Evolutionary conservation across 2,888 invertebrate species (phyloP).

Genomic region (Dicyrtomina minuta): DNA sequence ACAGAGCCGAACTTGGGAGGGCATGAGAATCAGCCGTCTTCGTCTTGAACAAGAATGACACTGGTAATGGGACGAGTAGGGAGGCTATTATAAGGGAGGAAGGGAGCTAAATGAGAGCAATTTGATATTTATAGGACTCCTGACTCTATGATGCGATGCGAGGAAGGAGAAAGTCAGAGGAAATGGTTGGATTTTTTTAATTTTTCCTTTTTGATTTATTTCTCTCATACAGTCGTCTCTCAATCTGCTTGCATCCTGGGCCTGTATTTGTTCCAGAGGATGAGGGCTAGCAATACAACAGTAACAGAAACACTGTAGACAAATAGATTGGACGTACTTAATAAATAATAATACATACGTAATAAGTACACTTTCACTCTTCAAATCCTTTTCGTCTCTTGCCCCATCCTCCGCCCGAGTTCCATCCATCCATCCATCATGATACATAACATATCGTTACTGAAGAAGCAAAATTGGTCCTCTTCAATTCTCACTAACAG

Average conservation of each 20-base stretch:
- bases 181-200: constrained; percentile 13
- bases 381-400: too few species aligned
- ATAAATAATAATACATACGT: neutral
- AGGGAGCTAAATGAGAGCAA: neutral
- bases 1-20: too few species aligned
- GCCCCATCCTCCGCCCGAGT: neutral
- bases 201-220: constrained; percentile 28
- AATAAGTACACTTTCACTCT: neutral
- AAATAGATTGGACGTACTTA: too few species aligned
- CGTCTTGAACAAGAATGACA: too few species aligned
- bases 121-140: neutral
- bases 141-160: too few species aligned
- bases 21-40: too few species aligned
- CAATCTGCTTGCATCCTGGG: constrained; percentile 25
- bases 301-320: too few species aligned
- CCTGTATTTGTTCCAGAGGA: constrained; percentile 9
- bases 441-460: too few species aligned
- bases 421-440: neutral
- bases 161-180: neutral
- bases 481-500: too few species aligned
- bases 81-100: neutral
- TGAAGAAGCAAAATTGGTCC: too few species aligned
- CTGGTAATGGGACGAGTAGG: neutral
- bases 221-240: constrained; percentile 28
- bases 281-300: too few species aligned